These are phyloP conservation scores for Aricia artaxerxes DNA, from an alignment of 2,888 invertebrate genomes.

Conservation along the genomic window DNA sequence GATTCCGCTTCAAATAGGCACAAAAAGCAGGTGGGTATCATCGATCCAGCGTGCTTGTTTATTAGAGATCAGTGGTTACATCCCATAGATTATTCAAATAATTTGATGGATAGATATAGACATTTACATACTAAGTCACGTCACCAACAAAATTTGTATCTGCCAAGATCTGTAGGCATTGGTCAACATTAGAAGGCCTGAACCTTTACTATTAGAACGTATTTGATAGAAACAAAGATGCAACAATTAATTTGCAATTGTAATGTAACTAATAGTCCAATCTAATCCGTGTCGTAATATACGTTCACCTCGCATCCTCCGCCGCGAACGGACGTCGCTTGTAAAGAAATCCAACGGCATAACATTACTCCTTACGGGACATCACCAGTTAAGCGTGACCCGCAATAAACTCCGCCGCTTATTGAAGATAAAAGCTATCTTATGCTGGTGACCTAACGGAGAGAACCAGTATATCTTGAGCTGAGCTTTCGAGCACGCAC, in stretches of 20 bases:
- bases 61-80: no score
- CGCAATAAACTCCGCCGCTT: slow-evolving; percentile 44
- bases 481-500: slow-evolving; percentile 39
- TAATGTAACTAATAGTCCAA: slow-evolving; percentile 21
- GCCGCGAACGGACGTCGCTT: slow-evolving; percentile 25
- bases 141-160: not conserved
- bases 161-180: not conserved
- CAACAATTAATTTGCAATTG: slow-evolving; percentile 26
- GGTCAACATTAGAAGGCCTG: not conserved
- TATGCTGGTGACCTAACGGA: slow-evolving; percentile 49
- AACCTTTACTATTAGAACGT: not conserved
- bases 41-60: no score
- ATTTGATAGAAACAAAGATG: not conserved
- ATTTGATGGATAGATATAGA: no score
- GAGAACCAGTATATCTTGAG: slow-evolving; percentile 55
- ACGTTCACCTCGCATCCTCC: slow-evolving; percentile 30
- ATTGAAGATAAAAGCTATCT: slow-evolving; percentile 46
- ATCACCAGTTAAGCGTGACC: slow-evolving; percentile 52
- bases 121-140: no score
- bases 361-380: slow-evolving; percentile 65
- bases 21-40: no score
- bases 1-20: no score
- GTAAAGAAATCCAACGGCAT: slow-evolving; percentile 53
- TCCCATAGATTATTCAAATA: no score
- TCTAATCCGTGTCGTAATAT: slow-evolving; percentile 28